A percentile compares a stretch with the other conserved stretches of the same genome.
phyloP scores from a whole-genome alignment of 2,797 vertebrate species.

The Sebastes matsubarae region DNA sequence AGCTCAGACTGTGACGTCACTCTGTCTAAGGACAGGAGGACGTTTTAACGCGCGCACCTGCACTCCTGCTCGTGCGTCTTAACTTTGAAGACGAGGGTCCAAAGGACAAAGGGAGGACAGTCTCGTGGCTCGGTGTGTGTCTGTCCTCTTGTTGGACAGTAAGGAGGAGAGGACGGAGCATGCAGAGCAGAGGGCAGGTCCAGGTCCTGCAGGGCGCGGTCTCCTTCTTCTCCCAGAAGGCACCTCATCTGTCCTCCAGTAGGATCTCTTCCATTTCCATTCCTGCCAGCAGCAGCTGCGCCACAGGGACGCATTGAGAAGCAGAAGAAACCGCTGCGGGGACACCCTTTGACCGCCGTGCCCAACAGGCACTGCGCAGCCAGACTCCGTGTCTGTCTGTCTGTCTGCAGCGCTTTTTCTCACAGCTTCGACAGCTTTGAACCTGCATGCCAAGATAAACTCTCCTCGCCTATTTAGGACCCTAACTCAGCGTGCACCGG shows the following conservation, averaged over 20 bases:
- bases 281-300: slow-evolving; percentile 69
- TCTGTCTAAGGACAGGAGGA: background rate
- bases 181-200: slow-evolving; percentile 75
- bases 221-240: slow-evolving; percentile 77
- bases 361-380: slow-evolving; percentile 70
- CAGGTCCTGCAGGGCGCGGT: slow-evolving; percentile 88
- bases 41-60: slow-evolving; percentile 23
- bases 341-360: slow-evolving; percentile 86
- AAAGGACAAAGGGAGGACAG: slow-evolving; percentile 50
- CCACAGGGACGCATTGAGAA: slow-evolving; percentile 79
- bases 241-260: slow-evolving; percentile 81
- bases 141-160: slow-evolving; percentile 49
- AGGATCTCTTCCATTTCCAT: slow-evolving; percentile 89
- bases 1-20: slow-evolving; percentile 10
- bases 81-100: slow-evolving; percentile 48
- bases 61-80: slow-evolving; percentile 38
- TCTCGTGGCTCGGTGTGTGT: slow-evolving; percentile 41
- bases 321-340: slow-evolving; percentile 79
- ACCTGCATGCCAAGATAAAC: slow-evolving; percentile 85
- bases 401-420: slow-evolving; percentile 77
- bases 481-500: slow-evolving; percentile 63
- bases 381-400: slow-evolving; percentile 44
- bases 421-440: slow-evolving; percentile 84
- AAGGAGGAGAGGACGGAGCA: too few relatives aligned
- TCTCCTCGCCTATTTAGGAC: slow-evolving; percentile 83